These are phyloP conservation scores for Erebia aethiops DNA, from an alignment of 2,888 invertebrate species.

Conservation along the genomic window DNA sequence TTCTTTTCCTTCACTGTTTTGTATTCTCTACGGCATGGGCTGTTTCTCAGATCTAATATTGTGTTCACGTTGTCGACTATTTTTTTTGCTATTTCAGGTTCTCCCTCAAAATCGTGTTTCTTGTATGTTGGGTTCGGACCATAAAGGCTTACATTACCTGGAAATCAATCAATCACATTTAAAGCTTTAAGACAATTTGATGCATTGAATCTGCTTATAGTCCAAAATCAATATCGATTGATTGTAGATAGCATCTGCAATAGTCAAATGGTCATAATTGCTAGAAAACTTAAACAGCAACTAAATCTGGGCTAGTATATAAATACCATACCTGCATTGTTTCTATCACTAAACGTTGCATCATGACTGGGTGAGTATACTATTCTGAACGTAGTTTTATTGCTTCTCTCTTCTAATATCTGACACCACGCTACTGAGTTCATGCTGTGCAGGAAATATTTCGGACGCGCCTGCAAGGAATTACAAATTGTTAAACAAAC, in stretches of 20 bases:
- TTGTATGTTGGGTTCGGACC: conserved; percentile 86
- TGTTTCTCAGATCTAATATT: conserved; percentile 91
- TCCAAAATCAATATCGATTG: too few species aligned
- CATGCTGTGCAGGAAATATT: conserved; percentile 92
- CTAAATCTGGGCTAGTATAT: too few species aligned
- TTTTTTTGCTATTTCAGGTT: conserved; percentile 88
- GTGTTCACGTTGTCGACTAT: conserved; percentile 94
- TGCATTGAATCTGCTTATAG: too few species aligned
- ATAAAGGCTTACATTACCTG: conserved; percentile 63
- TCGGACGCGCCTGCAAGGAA: conserved; percentile 83
- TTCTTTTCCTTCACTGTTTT: conserved; percentile 89
- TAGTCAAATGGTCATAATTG: too few species aligned
- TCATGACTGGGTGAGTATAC: conserved; percentile 83
- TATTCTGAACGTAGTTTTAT: conserved; percentile 88
- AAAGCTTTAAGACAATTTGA: too few species aligned
- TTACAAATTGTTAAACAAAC: not conserved
- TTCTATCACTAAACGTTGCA: conserved; percentile 56
- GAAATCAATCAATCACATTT: conserved; percentile 37
- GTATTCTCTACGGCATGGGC: conserved; percentile 91
- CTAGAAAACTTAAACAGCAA: too few species aligned
- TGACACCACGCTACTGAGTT: conserved; percentile 95
- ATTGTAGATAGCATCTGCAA: too few species aligned
- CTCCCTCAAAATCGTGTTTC: conserved; percentile 94
- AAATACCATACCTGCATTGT: conserved; percentile 54
- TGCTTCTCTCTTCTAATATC: conserved; percentile 88